phyloP scores from a whole-genome alignment of 2,797 vertebrate genomes.

The Protonibea diacanthus region DNA sequence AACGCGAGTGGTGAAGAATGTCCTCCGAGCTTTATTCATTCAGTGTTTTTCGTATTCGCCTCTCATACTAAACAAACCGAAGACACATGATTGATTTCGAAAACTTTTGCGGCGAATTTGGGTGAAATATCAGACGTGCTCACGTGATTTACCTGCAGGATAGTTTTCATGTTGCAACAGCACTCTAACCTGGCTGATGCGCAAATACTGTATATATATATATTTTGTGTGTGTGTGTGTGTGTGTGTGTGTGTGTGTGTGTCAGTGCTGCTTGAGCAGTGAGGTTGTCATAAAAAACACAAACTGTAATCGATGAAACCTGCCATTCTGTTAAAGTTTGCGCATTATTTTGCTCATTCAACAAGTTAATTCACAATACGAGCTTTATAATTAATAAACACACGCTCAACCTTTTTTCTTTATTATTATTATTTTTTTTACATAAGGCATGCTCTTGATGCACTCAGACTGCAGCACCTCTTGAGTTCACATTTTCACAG shows the following conservation, averaged over 20 bases:
- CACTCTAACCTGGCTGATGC: conserved; percentile 17
- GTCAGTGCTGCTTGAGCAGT: not conserved
- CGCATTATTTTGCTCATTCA: not conserved
- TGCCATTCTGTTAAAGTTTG: not conserved
- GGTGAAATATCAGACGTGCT: conserved; percentile 1
- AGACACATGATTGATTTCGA: conserved; percentile 8
- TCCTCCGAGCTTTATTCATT: conserved; percentile 19
- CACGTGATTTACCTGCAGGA: conserved; percentile 17
- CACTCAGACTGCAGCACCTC: conserved; percentile 62
- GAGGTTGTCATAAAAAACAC: not conserved
- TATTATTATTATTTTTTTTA: conserved; percentile 36
- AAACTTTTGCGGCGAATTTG: conserved; percentile 64
- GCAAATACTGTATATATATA: conserved; percentile 6
- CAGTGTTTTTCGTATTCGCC: not conserved
- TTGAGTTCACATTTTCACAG: conserved; percentile 53
- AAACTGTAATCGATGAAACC: not conserved
- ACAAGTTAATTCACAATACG: conserved; percentile 14
- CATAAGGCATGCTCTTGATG: conserved; percentile 42
- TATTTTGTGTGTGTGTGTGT: not conserved
- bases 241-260: not conserved
- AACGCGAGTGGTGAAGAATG: conserved; percentile 19
- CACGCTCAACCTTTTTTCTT: conserved; percentile 1
- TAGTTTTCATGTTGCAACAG: conserved; percentile 13
- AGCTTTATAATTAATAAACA: conserved; percentile 14
- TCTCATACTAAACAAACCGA: not conserved